These are phyloP conservation scores for Rhopalosiphum padi DNA, from an alignment of 1,140 invertebrate genomes.

Conservation along the genomic window DNA sequence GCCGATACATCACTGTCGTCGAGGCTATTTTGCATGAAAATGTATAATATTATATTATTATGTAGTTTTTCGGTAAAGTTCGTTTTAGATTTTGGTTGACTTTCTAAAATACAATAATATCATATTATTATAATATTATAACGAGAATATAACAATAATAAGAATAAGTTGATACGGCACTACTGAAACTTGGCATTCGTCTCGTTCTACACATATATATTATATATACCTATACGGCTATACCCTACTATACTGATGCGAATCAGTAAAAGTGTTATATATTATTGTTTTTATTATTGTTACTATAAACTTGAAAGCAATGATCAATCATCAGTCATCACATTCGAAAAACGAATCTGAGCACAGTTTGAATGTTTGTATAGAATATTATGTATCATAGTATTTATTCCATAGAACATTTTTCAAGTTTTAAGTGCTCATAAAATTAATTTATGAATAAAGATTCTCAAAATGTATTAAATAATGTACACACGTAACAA, in stretches of 20 bases:
- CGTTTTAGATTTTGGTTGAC: neutral
- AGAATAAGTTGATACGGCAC: neutral
- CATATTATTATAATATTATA: neutral
- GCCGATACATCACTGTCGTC: neutral
- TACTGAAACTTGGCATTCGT: neutral
- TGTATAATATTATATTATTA: neutral
- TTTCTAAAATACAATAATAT: neutral
- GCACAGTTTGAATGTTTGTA: neutral
- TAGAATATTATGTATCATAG: neutral
- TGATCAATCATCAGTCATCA: neutral
- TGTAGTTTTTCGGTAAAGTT: neutral
- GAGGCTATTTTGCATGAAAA: neutral
- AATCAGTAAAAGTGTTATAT: neutral
- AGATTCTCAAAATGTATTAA: neutral
- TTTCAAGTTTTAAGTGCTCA: neutral
- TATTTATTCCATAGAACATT: neutral
- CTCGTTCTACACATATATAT: neutral
- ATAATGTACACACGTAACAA: neutral
- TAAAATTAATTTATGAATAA: neutral
- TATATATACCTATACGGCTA: neutral
- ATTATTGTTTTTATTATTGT: neutral
- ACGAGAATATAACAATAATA: neutral
- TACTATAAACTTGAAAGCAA: neutral
- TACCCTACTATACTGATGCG: neutral
- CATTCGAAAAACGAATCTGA: neutral